Percentiles rank a stretch among this genome's conserved stretches.
These are phyloP conservation scores for Camptogramma bilineatum DNA, from an alignment of 2,888 invertebrate genomes.

Conservation along the genomic window DNA sequence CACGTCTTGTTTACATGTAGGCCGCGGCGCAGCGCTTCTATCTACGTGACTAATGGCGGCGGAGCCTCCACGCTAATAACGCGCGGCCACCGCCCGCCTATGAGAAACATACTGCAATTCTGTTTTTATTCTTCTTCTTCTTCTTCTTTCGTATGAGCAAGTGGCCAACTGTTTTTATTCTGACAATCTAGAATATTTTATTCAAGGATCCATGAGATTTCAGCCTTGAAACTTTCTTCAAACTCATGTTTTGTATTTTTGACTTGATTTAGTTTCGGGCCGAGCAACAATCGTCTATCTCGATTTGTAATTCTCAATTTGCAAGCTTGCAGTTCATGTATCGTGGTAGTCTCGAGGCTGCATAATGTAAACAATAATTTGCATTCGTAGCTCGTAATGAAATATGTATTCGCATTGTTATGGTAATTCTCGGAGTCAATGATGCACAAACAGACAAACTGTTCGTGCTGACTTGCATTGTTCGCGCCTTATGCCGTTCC, in stretches of 20 bases:
- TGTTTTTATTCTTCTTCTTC: neutral
- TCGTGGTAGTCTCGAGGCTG: conserved; percentile 14
- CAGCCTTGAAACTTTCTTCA: too few relatives aligned
- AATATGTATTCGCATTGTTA: conserved; percentile 44
- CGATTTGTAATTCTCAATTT: neutral
- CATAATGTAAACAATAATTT: conserved; percentile 24
- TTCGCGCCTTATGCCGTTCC: conserved; percentile 17
- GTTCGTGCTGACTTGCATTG: conserved; percentile 25
- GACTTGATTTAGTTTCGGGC: neutral
- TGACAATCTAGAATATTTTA: too few relatives aligned
- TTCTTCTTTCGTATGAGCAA: too few relatives aligned
- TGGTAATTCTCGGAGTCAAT: conserved; percentile 38
- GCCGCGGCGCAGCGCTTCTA: conserved; percentile 25
- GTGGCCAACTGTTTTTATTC: too few relatives aligned
- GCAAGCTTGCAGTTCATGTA: neutral
- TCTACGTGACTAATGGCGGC: conserved; percentile 32
- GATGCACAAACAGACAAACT: conserved; percentile 43
- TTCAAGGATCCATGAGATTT: too few relatives aligned
- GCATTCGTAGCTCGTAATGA: conserved; percentile 31
- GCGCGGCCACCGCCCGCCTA: too few relatives aligned
- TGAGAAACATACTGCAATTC: conserved; percentile 16
- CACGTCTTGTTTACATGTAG: conserved; percentile 41
- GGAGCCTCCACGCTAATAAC: too few relatives aligned
- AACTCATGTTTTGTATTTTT: neutral
- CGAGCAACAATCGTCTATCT: neutral